Percentiles rank a stretch among this genome's conserved stretches.
These are phyloP conservation scores for Sebastes iracundus DNA, from an alignment of 2,797 vertebrate genomes.

Conservation along the genomic window DNA sequence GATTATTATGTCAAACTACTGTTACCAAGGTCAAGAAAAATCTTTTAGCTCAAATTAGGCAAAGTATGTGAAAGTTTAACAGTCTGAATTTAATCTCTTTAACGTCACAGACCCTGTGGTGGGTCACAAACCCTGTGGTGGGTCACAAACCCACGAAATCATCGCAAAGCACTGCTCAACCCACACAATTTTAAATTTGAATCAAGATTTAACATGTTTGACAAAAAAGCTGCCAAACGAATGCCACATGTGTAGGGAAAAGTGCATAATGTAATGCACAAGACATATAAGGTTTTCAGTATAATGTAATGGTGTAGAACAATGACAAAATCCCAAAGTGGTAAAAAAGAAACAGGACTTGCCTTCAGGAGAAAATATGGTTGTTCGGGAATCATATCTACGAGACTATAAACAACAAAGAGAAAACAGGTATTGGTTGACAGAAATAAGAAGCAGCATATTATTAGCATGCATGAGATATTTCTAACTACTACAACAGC, in stretches of 20 bases:
- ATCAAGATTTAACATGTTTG: not conserved
- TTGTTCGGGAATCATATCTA: slow-evolving; percentile 98
- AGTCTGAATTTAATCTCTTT: not conserved
- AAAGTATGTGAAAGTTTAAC: not conserved
- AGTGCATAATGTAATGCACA: not conserved
- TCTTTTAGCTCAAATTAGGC: not conserved
- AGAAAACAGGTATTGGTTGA: not conserved
- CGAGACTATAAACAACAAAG: slow-evolving; percentile 87
- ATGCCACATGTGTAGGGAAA: not conserved
- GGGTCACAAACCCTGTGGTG: no score
- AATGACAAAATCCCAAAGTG: not conserved
- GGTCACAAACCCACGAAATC: no score
- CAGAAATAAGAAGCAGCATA: not conserved
- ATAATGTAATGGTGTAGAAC: not conserved
- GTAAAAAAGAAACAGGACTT: slow-evolving; percentile 40
- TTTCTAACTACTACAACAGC: not conserved
- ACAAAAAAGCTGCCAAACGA: not conserved
- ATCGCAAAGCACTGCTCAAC: not conserved
- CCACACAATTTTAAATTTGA: no score
- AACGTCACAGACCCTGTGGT: no score
- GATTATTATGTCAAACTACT: not conserved
- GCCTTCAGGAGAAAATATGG: slow-evolving; percentile 99
- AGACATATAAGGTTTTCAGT: not conserved
- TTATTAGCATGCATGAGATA: not conserved
- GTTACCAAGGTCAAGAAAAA: not conserved